Conservation (phyloP, 2,888 invertebrate species). For the Lutraria lutraria region DNA sequence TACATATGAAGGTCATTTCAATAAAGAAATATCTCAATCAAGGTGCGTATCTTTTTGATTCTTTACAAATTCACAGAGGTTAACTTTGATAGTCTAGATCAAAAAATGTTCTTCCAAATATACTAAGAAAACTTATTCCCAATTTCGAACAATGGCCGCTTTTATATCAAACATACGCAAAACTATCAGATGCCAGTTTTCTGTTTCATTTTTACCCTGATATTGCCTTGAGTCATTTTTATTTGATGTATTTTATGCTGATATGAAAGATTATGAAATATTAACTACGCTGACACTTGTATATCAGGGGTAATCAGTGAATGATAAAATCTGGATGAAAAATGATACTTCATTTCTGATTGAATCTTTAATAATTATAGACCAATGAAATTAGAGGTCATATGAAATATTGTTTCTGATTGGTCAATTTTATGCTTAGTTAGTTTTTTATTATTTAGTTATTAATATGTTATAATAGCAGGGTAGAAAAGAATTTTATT, state of each 20-base stretch:
- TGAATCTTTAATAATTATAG: conserved; percentile 7
- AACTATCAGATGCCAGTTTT: conserved; percentile 20
- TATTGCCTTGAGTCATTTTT: conserved; percentile 45
- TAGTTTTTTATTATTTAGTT: not conserved
- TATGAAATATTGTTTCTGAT: conserved; percentile 25
- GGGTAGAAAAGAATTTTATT: not conserved
- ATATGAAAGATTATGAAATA: conserved; percentile 68
- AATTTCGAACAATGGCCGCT: conserved; percentile 10
- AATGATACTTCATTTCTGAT: conserved; percentile 42
- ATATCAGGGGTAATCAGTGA: conserved; percentile 35
- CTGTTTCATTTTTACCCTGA: conserved; percentile 26
- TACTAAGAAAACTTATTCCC: conserved; percentile 5
- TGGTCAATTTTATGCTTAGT: conserved; percentile 9
- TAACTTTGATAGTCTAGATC: conserved; percentile 10
- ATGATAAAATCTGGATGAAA: conserved; percentile 50
- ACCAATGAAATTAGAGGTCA: conserved; percentile 43
- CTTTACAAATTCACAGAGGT: conserved; percentile 15
- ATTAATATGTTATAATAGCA: conserved; percentile 23
- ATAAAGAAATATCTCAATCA: not conserved
- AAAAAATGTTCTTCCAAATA: not conserved
- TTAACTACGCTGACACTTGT: conserved; percentile 66
- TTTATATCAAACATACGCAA: not conserved
- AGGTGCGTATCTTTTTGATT: not conserved
- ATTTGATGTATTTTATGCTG: conserved; percentile 39
- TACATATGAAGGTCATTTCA: not conserved